phyloP scores from a whole-genome alignment of 2,113 vertebrate species.

The Cochlearius cochlearius region DNA sequence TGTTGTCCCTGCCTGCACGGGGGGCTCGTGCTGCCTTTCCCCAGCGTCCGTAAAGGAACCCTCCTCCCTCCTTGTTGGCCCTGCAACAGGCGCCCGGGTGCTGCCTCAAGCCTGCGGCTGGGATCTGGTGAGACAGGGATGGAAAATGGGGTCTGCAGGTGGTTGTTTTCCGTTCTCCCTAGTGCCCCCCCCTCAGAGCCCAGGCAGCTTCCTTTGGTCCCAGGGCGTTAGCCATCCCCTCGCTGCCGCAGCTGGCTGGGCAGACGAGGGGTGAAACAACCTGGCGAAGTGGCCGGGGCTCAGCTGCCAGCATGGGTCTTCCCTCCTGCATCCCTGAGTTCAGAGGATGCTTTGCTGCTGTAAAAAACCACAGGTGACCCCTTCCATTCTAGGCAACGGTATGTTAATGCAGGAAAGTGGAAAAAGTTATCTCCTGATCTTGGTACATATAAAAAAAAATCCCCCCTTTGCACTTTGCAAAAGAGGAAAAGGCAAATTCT shows the following conservation, averaged over 20 bases:
- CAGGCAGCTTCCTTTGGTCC: background rate
- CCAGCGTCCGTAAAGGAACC: background rate
- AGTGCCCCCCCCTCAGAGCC: accelerated
- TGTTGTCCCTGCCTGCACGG: background rate
- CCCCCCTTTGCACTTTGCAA: background rate
- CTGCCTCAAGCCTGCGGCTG: background rate
- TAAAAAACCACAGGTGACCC: background rate
- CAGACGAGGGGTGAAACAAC: background rate
- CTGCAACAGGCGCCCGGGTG: accelerated
- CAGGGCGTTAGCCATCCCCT: background rate
- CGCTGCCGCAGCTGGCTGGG: accelerated
- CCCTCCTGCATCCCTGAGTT: background rate
- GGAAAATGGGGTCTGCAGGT: too few species aligned
- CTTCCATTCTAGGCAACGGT: background rate
- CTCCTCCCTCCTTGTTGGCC: background rate
- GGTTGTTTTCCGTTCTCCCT: background rate
- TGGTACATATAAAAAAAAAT: background rate
- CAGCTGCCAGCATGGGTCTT: background rate
- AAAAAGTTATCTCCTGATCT: background rate
- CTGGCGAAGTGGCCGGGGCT: background rate
- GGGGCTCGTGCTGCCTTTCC: background rate
- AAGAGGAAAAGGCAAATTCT: background rate
- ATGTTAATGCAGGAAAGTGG: background rate
- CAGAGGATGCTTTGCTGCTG: background rate
- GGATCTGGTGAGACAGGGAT: background rate